These are phyloP conservation scores for Chionis minor DNA, from an alignment of 2,113 vertebrate genomes.

Conservation along the genomic window DNA sequence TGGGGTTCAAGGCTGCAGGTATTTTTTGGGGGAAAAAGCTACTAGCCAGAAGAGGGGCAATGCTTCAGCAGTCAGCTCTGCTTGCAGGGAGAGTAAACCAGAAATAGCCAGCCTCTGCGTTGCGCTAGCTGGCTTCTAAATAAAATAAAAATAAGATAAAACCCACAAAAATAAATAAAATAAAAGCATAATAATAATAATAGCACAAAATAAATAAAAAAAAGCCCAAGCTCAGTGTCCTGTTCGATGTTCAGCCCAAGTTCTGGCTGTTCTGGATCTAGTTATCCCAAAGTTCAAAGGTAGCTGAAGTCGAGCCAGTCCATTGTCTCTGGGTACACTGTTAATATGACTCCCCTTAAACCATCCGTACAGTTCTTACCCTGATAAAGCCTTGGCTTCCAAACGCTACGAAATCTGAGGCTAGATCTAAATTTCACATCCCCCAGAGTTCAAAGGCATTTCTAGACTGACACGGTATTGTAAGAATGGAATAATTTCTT, in stretches of 20 bases:
- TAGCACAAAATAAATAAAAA: background rate
- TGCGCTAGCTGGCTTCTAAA: background rate
- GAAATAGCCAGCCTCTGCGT: background rate
- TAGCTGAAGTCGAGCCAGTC: background rate
- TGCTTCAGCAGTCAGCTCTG: background rate
- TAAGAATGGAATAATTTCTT: slow-evolving; percentile 34
- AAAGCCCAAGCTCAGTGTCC: background rate
- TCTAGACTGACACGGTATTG: background rate
- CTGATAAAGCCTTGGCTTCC: background rate
- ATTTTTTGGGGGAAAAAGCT: background rate
- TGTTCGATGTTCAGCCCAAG: background rate
- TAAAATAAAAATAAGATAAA: background rate
- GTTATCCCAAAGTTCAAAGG: background rate
- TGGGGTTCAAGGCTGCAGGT: background rate
- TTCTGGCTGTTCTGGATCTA: background rate
- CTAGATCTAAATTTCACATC: background rate
- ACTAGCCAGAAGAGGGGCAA: background rate
- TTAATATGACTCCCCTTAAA: background rate
- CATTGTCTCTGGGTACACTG: background rate
- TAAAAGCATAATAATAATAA: too few relatives aligned
- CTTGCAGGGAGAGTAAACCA: background rate
- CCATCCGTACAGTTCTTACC: background rate
- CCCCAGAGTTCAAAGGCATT: slow-evolving; percentile 13
- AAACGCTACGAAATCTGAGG: background rate
- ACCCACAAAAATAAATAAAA: too few relatives aligned